Conservation (phyloP, 2,888 invertebrate genomes). For the Watsonalla cultraria region DNA sequence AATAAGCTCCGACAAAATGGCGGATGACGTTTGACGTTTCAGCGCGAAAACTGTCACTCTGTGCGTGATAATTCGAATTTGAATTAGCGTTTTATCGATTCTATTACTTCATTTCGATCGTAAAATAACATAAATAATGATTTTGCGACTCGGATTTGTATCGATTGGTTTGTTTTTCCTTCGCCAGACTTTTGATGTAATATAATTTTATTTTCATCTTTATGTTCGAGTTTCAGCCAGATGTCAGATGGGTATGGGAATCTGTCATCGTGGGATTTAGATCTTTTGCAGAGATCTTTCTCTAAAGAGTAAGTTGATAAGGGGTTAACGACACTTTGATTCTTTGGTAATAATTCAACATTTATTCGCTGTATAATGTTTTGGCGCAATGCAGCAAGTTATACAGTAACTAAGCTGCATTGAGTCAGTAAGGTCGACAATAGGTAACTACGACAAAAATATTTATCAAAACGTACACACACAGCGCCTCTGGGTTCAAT, state of each 20-base stretch:
- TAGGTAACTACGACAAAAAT: neutral
- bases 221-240: too few relatives aligned
- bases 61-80: conserved; percentile 46
- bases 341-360: neutral
- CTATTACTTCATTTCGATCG: conserved; percentile 50
- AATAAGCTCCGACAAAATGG: conserved; percentile 60
- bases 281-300: too few relatives aligned
- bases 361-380: neutral
- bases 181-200: neutral
- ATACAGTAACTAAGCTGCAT: conserved; percentile 14
- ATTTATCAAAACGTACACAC: neutral
- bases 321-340: neutral
- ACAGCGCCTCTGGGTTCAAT: too few relatives aligned
- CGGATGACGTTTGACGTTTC: conserved; percentile 71
- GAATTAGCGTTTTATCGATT: conserved; percentile 56
- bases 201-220: too few relatives aligned
- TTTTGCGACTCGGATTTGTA: conserved; percentile 17
- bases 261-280: too few relatives aligned
- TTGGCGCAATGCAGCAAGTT: conserved; percentile 51
- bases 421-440: conserved; percentile 2
- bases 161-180: conserved; percentile 3
- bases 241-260: too few relatives aligned
- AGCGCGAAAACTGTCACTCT: conserved; percentile 71
- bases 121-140: conserved; percentile 34
- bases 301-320: neutral